Conservation (phyloP, 64 coral and sea anemone species). For the Stylophora pistillata region DNA sequence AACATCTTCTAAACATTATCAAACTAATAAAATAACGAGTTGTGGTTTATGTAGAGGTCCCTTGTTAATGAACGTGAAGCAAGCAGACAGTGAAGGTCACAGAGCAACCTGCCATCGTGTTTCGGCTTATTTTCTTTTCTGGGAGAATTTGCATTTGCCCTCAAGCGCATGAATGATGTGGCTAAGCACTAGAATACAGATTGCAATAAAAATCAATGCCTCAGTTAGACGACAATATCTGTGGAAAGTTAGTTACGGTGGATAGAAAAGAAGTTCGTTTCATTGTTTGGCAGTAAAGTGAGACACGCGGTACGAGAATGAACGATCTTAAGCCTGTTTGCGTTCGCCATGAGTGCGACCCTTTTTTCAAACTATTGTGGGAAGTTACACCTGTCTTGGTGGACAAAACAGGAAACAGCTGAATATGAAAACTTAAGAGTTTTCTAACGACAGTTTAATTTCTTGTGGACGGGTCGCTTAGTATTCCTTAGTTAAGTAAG, state of each 20-base stretch:
- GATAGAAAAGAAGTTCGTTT: neutral
- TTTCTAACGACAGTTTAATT: constrained; percentile 50
- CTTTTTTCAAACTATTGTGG: neutral
- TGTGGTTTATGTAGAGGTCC: neutral
- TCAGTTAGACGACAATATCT: neutral
- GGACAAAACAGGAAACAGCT: constrained; percentile 44
- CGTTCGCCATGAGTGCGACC: neutral
- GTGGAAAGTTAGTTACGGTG: constrained; percentile 10
- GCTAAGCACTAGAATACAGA: constrained; percentile 23
- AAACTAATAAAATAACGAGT: neutral
- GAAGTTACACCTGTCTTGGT: constrained; percentile 19
- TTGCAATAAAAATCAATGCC: constrained; percentile 21
- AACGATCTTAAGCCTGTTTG: no score
- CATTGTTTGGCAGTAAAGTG: neutral
- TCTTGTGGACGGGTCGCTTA: constrained; percentile 6
- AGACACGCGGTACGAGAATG: no score
- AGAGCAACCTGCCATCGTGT: neutral
- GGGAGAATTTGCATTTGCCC: constrained; percentile 45
- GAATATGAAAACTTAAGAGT: constrained; percentile 26
- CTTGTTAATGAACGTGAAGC: no score
- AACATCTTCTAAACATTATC: neutral
- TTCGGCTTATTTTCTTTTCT: neutral
- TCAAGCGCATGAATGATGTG: constrained; percentile 5
- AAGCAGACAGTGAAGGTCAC: neutral
- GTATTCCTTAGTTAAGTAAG: neutral